Base-by-base conservation (phyloP, 2,113 vertebrate genomes). In the Pseudorasbora parva region DNA sequence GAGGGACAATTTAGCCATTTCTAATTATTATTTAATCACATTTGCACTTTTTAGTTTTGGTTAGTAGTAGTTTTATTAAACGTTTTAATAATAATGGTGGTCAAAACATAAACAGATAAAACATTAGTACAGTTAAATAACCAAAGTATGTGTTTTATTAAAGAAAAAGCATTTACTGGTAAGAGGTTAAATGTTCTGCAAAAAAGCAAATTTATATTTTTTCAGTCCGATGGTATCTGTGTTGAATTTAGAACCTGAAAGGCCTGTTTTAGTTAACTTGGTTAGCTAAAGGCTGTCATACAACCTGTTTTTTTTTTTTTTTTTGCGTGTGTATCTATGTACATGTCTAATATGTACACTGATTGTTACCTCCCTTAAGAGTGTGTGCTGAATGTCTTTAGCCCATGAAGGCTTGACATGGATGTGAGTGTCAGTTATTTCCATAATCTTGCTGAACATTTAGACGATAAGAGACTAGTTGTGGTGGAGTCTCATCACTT, bases 371-470 rank as follows among this genome's bases (percentile, higher is more conserved):
- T 64, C 10, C 60, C 23, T 12, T 64, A 25, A 64, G 10, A 27
- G 17, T 6, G 33, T 41, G 37, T 45, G 7, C 30, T 43, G 41
- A 17, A 15, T 62, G 76, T 25, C 12, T 78, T 15, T 4, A 21
- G 19, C 49, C 10, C 15, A 7, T 56, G 49, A 30, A 54, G 47
- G 47, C 25, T 49, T 57, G 17, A 56, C 30, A 57, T 33, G 7
- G 19, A 41, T n/a, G 54, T 76, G 49, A n/a, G 27, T 76, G 75
- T 59, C 75, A 59, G 54, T 78, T 78, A 60, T 59, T 60, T 78
- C 4, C 0, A 21, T 59, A 64, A 79, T 79, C 59, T 49, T 11
- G 11, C 59, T 54, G 27, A 68, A 30, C 66, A 54, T 56, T 60
- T 8, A 2, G 25, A 41, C 23, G 51, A 78, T 79, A 68, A 78